Base-by-base conservation (phyloP, 2,888 invertebrate genomes). In the Drosophila prostipennis region DNA sequence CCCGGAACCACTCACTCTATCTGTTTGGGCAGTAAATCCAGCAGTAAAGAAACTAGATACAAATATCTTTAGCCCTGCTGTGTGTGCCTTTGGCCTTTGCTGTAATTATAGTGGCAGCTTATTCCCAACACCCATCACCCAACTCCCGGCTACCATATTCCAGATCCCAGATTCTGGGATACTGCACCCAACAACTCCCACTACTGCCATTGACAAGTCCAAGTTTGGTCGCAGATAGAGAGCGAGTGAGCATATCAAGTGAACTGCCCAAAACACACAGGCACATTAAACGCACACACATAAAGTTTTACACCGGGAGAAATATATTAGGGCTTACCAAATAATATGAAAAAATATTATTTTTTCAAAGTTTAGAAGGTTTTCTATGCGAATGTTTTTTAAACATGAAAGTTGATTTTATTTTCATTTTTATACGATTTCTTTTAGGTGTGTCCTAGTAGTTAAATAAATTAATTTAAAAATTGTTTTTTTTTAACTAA, bases 61-160 rank as follows among this genome's bases (percentile, higher is more conserved):
- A 87, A 87, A 85, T 84, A 80, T 77, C 65, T 74, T 74, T 80
- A 63, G 52, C 46, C 61, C 68, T 56, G 56, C 58, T 53, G 58
- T 36, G 43, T 58, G 46, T 63, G 64, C 71, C 64, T 56, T 56
- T 79, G 80, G 71, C 67, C 76, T 74, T 76, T 84, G 76, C 81
- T 76, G 67, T 84, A 84, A 84, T 84, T 84, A 84, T 84, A 80
- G 70, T 77, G 77, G 80, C 84, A 80, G 72, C 74, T 76, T 75
- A 64, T 75, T 59, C 75, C 59, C 64, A 64, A 46, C 54, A 43
- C 49, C 57, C 60, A 19, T 51, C 54, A 39, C 49, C 57, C 60
- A 19, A 37, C 43, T 39, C 39, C 39, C 8, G 14, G 14, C 8
- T 6, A 3, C 52, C 40, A 42, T 16, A 16, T 16, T 26, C 53